phyloP scores from a whole-genome alignment of 2,797 vertebrate species.

The Hozukius guyotensis region DNA sequence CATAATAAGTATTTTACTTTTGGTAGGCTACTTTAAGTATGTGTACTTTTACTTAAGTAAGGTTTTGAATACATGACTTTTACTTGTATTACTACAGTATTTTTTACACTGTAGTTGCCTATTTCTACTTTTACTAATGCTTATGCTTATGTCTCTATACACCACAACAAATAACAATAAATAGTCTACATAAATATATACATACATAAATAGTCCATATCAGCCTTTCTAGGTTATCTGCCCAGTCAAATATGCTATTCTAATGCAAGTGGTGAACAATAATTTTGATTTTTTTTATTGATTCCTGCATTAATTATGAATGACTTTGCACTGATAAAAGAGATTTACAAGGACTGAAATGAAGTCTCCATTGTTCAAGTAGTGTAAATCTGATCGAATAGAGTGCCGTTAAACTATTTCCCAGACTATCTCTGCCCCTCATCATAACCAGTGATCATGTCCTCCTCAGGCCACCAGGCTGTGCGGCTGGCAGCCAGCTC shows the following conservation, averaged over 20 bases:
- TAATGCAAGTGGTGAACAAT: background rate
- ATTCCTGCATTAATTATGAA: background rate
- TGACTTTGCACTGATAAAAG: background rate
- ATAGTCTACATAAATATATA: too few relatives aligned
- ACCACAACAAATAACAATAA: too few relatives aligned
- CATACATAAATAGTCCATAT: too few relatives aligned
- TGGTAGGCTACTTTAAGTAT: too few relatives aligned
- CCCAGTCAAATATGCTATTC: background rate
- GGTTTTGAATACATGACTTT: background rate
- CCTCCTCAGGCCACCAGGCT: constrained; percentile 46
- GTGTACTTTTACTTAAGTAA: background rate
- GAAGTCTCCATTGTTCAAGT: background rate
- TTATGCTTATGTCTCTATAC: too few relatives aligned
- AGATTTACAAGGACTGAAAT: background rate
- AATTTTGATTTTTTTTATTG: background rate
- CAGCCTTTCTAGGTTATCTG: background rate
- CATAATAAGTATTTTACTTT: too few relatives aligned
- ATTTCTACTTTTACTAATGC: background rate
- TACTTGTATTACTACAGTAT: background rate
- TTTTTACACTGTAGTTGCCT: too few relatives aligned
- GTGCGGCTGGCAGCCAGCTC: constrained; percentile 45
- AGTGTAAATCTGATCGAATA: background rate
- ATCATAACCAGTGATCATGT: background rate
- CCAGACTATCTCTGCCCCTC: background rate
- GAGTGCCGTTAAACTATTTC: background rate